Conservation (phyloP, 2,888 invertebrate genomes). For the Agrochola lota region DNA sequence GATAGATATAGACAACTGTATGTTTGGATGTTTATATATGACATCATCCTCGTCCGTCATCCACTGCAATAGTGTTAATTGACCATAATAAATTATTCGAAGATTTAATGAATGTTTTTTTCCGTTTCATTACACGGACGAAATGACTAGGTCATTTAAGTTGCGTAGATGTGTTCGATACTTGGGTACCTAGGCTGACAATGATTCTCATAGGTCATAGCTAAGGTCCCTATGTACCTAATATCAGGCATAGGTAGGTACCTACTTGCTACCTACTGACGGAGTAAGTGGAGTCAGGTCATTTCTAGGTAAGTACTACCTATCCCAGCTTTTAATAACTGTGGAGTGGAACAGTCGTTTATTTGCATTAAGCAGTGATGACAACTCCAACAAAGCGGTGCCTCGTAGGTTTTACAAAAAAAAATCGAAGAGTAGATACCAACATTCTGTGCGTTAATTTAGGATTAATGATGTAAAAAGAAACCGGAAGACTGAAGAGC, state of each 20-base stretch:
- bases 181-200: too few relatives aligned
- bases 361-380: too few relatives aligned
- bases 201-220: too few relatives aligned
- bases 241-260: too few relatives aligned
- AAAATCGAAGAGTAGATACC: background rate
- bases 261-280: too few relatives aligned
- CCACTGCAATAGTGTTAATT: slow-evolving; percentile 33
- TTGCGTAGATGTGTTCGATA: background rate
- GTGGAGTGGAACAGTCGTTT: too few relatives aligned
- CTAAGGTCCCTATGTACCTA: too few relatives aligned
- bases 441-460: background rate
- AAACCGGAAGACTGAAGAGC: background rate
- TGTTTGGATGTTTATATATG: slow-evolving; percentile 82
- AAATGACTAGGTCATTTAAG: background rate
- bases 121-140: slow-evolving; percentile 8
- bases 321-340: too few relatives aligned
- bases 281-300: too few relatives aligned
- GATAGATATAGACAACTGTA: slow-evolving; percentile 54
- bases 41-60: slow-evolving; percentile 77
- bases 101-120: slow-evolving; percentile 29
- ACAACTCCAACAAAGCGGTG: too few relatives aligned
- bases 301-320: too few relatives aligned
- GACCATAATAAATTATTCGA: slow-evolving; percentile 35
- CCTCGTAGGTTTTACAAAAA: too few relatives aligned
- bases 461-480: background rate